These are phyloP conservation scores for Halictus rubicundus DNA, from an alignment of 1,140 invertebrate genomes.

Conservation along the genomic window DNA sequence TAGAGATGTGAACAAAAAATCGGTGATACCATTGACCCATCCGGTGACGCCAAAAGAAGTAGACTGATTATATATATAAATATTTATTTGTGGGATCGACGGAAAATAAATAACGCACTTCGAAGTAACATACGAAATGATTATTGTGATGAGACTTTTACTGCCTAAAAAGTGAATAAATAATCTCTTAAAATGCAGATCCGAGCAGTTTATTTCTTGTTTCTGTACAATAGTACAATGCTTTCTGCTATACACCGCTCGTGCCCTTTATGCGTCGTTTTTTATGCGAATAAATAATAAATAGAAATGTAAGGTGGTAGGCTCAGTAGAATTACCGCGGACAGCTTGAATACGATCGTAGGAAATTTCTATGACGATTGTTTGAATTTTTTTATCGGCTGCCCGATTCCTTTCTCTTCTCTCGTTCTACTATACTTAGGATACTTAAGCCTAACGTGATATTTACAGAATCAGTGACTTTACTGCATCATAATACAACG, in stretches of 20 bases:
- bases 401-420: slow-evolving; percentile 45
- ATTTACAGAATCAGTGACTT: slow-evolving; percentile 74
- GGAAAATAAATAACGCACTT: slow-evolving; percentile 2
- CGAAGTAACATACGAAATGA: not conserved
- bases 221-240: slow-evolving; percentile 78
- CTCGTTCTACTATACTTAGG: slow-evolving; percentile 58
- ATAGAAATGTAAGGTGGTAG: slow-evolving; percentile 73
- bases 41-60: slow-evolving; percentile 97
- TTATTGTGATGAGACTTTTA: not conserved
- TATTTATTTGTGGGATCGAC: not conserved
- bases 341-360: slow-evolving; percentile 42
- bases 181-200: slow-evolving; percentile 40
- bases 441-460: slow-evolving; percentile 69
- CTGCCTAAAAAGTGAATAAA: slow-evolving; percentile 20
- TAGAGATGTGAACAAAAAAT: slow-evolving; percentile 95
- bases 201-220: slow-evolving; percentile 74
- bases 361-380: slow-evolving; percentile 43
- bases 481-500: slow-evolving; percentile 58
- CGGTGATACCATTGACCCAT: slow-evolving; percentile 95
- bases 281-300: slow-evolving; percentile 79
- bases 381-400: slow-evolving; percentile 54
- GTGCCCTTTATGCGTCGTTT: slow-evolving; percentile 64
- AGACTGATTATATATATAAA: slow-evolving; percentile 83
- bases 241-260: slow-evolving; percentile 66
- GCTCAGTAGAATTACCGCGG: slow-evolving; percentile 62